Conservation (phyloP, 2,888 invertebrate species). For the Eilema sororculum region DNA sequence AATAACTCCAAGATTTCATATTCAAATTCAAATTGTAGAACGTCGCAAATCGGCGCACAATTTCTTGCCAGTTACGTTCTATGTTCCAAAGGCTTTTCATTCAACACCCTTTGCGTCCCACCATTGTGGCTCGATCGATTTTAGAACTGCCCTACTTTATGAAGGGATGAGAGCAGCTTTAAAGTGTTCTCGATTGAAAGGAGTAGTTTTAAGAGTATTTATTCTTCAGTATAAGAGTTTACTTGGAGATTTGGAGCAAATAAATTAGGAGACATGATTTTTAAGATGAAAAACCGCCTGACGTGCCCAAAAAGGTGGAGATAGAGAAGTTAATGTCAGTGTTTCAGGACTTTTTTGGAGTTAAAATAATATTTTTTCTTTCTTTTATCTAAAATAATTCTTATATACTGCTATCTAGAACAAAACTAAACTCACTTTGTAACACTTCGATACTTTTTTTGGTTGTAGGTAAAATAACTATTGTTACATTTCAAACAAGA, state of each 20-base stretch:
- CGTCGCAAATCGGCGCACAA: slow-evolving; percentile 36
- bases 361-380: neutral
- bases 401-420: too few relatives aligned
- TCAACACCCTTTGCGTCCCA: slow-evolving; percentile 34
- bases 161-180: slow-evolving; percentile 17
- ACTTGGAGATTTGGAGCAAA: neutral
- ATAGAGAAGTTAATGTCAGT: too few relatives aligned
- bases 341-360: too few relatives aligned
- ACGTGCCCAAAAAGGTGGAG: too few relatives aligned
- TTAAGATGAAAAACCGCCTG: too few relatives aligned
- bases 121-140: slow-evolving; percentile 57
- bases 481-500: too few relatives aligned
- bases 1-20: slow-evolving; percentile 23
- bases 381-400: too few relatives aligned
- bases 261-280: neutral
- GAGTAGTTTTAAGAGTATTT: slow-evolving; percentile 14
- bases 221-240: neutral
- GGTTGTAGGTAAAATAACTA: too few relatives aligned
- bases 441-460: too few relatives aligned
- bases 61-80: slow-evolving; percentile 36
- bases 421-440: too few relatives aligned
- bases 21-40: slow-evolving; percentile 37
- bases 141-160: slow-evolving; percentile 33
- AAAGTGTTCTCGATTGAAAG: slow-evolving; percentile 41
- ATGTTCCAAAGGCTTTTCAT: slow-evolving; percentile 31